These are phyloP conservation scores for Dynastes maya DNA, from an alignment of 2,888 invertebrate species.

Conservation along the genomic window DNA sequence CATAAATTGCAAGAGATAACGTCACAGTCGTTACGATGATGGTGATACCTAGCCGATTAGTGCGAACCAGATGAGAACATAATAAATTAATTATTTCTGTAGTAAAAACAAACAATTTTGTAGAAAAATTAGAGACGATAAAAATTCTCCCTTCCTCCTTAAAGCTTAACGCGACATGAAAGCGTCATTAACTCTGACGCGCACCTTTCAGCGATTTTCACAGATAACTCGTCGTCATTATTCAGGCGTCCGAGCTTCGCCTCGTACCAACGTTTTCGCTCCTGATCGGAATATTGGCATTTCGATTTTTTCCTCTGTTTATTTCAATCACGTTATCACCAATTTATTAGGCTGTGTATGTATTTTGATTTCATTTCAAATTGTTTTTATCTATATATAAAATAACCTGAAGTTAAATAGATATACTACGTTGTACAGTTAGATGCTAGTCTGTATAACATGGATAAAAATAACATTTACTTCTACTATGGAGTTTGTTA, in stretches of 20 bases:
- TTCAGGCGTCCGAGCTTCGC: too few relatives aligned
- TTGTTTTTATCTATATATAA: neutral
- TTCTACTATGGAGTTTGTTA: too few relatives aligned
- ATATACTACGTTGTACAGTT: neutral
- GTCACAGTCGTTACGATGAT: neutral
- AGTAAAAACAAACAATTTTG: neutral
- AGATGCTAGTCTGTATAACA: neutral
- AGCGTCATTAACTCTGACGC: conserved; percentile 2
- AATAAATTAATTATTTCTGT: conserved; percentile 27
- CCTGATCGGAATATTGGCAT: neutral
- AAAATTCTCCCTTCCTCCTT: too few relatives aligned
- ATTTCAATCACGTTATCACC: conserved; percentile 11
- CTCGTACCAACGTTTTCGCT: too few relatives aligned
- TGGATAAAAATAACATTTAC: neutral
- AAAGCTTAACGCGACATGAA: too few relatives aligned
- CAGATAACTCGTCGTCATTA: neutral
- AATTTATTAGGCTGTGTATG: neutral
- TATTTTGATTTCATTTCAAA: conserved; percentile 1
- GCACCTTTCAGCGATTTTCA: neutral
- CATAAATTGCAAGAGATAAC: conserved; percentile 18
- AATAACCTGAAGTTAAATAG: neutral
- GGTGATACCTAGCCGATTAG: neutral
- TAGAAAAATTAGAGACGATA: too few relatives aligned
- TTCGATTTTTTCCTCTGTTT: neutral
- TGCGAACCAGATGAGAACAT: neutral